Base-by-base conservation (phyloP, 2,888 invertebrate species). In the Hesperia comma region DNA sequence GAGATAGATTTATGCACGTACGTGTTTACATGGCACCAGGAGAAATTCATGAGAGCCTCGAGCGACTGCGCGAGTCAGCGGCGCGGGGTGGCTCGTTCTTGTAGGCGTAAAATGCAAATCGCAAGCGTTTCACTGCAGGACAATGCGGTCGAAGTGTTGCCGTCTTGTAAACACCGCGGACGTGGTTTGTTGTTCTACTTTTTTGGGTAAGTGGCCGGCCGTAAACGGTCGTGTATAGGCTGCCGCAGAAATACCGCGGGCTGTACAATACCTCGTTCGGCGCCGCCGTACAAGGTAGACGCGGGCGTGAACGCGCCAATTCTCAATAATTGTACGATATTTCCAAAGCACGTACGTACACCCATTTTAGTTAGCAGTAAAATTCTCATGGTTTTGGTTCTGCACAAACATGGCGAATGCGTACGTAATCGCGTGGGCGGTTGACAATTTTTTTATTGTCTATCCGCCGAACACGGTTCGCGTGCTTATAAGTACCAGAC, bases 101-200 rank as follows among this genome's bases (percentile, higher is more conserved):
- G 87, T 85, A 86, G 86, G 89, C 82, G 88, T 85, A 82, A 86
- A 88, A 92, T 91, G 90, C 85, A 90, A 92, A 91, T 90, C 74
- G 78, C 74, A 67, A 71, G 75, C 85, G 87, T 91, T 90, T 90
- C 89, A 86, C 88, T 82, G 78, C 81, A 83, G 82, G 84, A 90
- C 91, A 92, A 92, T 90, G 88, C 86, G 79, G 82, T 73, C 79
- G 81, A 78, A 83, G 90, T 92, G 92, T 92, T 84, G 86, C 79
- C 81, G 81, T 84, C 88, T 83, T 92, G 92, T 92, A 89, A 92
- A 92, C 92, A 91, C 80, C 82, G 75, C 79, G 77, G 84, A 81
- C 85, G 83, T 81, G 85, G 87, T 85, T 87, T 84, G 88, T 85
- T 86, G 91, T 88, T 88, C 88, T 88, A 90, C 92, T 92, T 92